Evolutionary conservation across 2,797 vertebrate species (phyloP).

Genomic region (Rhynchonycteris naso): DNA sequence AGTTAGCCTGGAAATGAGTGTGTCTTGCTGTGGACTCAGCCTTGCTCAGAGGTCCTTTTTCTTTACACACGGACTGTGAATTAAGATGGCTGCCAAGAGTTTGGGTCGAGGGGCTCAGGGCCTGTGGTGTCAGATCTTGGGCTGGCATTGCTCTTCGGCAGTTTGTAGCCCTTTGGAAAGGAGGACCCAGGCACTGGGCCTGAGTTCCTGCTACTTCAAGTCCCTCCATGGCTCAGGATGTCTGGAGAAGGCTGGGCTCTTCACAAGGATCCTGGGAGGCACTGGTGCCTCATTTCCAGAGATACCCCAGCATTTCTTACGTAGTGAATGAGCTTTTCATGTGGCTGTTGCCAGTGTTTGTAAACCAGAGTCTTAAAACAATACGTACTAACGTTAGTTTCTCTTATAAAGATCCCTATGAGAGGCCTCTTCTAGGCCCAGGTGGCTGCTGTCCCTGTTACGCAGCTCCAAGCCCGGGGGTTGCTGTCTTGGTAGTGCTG

Average conservation of each 20-base stretch:
- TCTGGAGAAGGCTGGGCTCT: background rate
- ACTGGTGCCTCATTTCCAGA: background rate
- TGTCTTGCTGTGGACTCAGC: background rate
- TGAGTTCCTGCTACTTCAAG: background rate
- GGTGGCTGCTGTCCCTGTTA: background rate
- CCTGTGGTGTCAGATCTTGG: background rate
- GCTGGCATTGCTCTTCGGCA: background rate
- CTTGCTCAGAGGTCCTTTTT: rapidly evolving
- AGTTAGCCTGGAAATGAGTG: background rate
- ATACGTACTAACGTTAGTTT: too few species aligned
- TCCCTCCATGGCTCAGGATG: background rate
- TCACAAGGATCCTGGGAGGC: background rate
- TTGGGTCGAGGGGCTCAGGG: background rate
- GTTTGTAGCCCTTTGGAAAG: background rate
- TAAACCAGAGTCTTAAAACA: too few species aligned
- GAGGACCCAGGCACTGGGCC: too few species aligned
- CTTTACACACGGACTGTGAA: rapidly evolving
- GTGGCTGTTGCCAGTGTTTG: rapidly evolving
- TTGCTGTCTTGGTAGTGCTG: background rate
- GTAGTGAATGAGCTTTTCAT: background rate
- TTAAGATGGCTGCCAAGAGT: background rate
- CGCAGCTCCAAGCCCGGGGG: background rate
- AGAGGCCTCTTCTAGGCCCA: background rate
- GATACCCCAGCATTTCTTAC: background rate
- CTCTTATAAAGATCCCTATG: background rate